Evolutionary conservation across 2,113 vertebrate genomes (phyloP).

Genomic region (Leiothrix lutea): DNA sequence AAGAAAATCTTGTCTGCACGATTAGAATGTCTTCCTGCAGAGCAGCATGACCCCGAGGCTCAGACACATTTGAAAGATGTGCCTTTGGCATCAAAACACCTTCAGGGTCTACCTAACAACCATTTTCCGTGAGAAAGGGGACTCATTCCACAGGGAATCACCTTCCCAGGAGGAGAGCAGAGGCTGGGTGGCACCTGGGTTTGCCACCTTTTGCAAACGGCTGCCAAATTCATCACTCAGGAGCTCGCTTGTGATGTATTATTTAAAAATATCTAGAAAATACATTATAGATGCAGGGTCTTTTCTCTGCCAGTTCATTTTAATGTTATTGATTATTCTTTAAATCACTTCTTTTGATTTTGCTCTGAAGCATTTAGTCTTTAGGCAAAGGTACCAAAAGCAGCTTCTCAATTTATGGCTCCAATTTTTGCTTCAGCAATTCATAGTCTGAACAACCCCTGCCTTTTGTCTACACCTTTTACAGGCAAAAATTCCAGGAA

Average conservation of each 20-base stretch:
- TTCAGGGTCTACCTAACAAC: background rate
- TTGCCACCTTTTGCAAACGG: background rate
- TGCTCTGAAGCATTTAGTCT: conserved; percentile 9
- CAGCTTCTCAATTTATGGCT: background rate
- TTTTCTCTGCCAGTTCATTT: conserved; percentile 42
- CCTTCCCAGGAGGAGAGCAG: background rate
- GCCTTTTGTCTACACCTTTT: background rate
- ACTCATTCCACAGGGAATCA: background rate
- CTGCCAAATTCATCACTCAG: conserved; percentile 20
- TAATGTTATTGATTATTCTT: conserved; percentile 51
- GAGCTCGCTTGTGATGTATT: conserved; percentile 12
- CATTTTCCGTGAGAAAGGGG: background rate
- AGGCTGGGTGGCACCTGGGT: background rate
- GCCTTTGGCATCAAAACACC: background rate
- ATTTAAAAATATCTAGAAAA: conserved; percentile 38
- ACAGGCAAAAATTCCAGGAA: background rate
- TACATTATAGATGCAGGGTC: background rate
- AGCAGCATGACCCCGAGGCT: background rate
- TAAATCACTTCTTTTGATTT: conserved; percentile 49
- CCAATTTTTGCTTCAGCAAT: background rate
- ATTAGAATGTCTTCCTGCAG: background rate
- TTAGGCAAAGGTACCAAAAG: background rate
- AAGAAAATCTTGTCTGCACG: background rate
- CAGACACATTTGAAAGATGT: background rate
- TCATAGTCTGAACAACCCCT: background rate